These are phyloP conservation scores for Aphyosemion australe DNA, from an alignment of 2,113 vertebrate species.

Conservation along the genomic window DNA sequence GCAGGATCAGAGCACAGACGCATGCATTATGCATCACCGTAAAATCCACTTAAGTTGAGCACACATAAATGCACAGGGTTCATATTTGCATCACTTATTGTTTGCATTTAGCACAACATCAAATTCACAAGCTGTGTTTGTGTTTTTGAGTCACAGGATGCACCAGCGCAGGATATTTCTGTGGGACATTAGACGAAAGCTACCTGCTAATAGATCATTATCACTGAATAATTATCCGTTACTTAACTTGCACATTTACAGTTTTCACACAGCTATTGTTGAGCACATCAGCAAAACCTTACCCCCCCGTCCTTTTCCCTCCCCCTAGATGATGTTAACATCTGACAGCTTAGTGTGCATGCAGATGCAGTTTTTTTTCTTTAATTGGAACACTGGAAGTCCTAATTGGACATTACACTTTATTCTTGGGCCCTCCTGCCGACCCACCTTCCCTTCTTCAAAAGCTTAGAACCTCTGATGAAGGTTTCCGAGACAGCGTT, in stretches of 20 bases:
- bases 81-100: constrained; percentile 62
- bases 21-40: constrained; percentile 79
- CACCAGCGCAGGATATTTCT: constrained; percentile 30
- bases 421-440: constrained; percentile 39
- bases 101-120: constrained; percentile 45
- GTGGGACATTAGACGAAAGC: constrained; percentile 31
- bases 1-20: constrained; percentile 72
- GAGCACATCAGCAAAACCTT: constrained; percentile 55
- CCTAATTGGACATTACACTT: constrained; percentile 70
- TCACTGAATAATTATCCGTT: constrained; percentile 69
- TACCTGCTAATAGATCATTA: constrained; percentile 75
- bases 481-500: constrained; percentile 50
- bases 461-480: constrained; percentile 61
- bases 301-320: constrained; percentile 33
- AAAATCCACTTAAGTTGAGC: constrained; percentile 59
- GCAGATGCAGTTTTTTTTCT: constrained; percentile 39
- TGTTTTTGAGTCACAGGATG: constrained; percentile 29
- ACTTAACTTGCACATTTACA: constrained; percentile 52
- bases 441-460: constrained; percentile 32
- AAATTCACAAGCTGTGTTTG: constrained; percentile 19
- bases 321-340: constrained; percentile 40
- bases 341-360: constrained; percentile 59
- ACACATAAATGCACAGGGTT: constrained; percentile 37
- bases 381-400: constrained; percentile 72
- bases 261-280: constrained; percentile 59